Evolutionary conservation across 2,888 invertebrate genomes (phyloP).

Genomic region (Siphonodentalium dalli): DNA sequence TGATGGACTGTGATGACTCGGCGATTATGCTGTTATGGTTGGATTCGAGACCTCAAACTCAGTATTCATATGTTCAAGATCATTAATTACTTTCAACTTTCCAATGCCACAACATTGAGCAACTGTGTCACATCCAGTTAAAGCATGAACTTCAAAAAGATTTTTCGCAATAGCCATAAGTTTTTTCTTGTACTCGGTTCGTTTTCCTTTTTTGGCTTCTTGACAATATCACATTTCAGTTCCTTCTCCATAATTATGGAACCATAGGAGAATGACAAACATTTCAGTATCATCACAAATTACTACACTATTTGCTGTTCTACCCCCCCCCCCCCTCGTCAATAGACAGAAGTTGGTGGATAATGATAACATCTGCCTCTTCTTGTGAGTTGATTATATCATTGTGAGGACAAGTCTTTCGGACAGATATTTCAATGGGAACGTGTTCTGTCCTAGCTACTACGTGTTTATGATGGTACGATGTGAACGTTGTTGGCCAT

Average conservation of each 20-base stretch:
- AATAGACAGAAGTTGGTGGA: background rate
- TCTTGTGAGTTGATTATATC: background rate
- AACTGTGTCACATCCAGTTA: slow-evolving; percentile 11
- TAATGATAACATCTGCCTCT: slow-evolving; percentile 6
- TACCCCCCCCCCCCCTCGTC: background rate
- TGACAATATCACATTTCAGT: background rate
- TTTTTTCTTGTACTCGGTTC: background rate
- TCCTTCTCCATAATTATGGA: background rate
- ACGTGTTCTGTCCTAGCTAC: background rate
- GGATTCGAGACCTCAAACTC: too few species aligned
- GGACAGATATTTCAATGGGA: background rate
- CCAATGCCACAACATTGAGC: slow-evolving; percentile 3
- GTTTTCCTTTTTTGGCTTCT: background rate
- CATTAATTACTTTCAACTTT: background rate
- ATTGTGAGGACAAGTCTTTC: background rate
- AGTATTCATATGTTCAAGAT: too few species aligned
- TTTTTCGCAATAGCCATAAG: background rate
- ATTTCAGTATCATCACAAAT: slow-evolving; percentile 10
- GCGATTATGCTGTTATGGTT: too few species aligned
- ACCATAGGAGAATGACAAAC: slow-evolving; percentile 3
- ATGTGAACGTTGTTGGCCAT: too few species aligned
- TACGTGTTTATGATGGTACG: background rate
- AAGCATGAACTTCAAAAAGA: slow-evolving; percentile 1
- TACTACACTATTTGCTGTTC: background rate
- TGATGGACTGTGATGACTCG: too few species aligned